Percentiles rank a stretch among this genome's conserved stretches.
Evolutionary conservation across 2,888 invertebrate genomes (phyloP).

Genomic region (Troilus luridus): DNA sequence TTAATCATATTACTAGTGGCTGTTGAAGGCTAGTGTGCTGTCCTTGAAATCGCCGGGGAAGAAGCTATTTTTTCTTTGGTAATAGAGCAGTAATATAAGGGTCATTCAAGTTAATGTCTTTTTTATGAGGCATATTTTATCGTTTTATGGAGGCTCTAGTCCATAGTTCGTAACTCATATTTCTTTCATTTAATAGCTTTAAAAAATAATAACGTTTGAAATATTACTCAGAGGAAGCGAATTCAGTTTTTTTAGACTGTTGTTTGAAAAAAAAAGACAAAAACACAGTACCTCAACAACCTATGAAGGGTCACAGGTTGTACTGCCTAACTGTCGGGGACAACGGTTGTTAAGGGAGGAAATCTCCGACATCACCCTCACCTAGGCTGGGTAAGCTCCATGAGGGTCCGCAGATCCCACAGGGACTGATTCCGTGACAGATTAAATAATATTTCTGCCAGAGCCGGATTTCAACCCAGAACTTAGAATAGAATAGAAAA

Average conservation of each 20-base stretch:
- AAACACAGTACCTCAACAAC: too few relatives aligned
- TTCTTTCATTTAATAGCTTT: background rate
- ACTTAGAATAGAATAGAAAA: too few relatives aligned
- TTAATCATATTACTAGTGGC: background rate
- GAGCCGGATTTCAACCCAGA: too few relatives aligned
- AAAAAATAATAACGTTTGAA: background rate
- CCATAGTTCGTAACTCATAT: background rate
- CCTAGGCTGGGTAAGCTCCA: too few relatives aligned
- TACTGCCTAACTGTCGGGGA: too few relatives aligned
- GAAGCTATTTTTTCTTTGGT: background rate
- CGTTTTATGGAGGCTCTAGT: background rate
- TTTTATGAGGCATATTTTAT: constrained; percentile 3
- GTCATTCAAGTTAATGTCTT: background rate
- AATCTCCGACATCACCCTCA: too few relatives aligned
- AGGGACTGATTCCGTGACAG: too few relatives aligned
- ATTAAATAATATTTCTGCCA: too few relatives aligned
- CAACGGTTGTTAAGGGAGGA: too few relatives aligned
- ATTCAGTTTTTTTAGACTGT: background rate
- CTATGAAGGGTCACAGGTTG: too few relatives aligned
- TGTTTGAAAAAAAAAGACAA: too few relatives aligned
- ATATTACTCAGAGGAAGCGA: background rate
- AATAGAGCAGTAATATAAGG: background rate
- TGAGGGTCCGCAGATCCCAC: too few relatives aligned
- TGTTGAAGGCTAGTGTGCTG: background rate
- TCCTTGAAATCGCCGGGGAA: background rate